These are phyloP conservation scores for Eurytoma adleriae DNA, from an alignment of 2,888 invertebrate species.

Conservation along the genomic window DNA sequence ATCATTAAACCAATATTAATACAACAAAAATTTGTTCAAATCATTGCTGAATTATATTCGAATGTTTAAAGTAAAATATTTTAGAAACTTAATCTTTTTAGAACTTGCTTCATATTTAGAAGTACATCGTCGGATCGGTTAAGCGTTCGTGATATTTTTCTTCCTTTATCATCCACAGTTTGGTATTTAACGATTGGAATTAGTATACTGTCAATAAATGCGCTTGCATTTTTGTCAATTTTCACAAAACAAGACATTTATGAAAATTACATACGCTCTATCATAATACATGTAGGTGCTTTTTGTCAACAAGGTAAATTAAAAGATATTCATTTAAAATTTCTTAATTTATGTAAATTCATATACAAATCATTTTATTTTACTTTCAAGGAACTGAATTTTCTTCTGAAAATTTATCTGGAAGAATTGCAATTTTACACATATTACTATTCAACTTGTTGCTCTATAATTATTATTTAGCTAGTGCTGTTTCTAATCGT, in stretches of 20 bases:
- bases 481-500: slow-evolving; percentile 69
- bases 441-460: slow-evolving; percentile 68
- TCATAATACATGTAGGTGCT: slow-evolving; percentile 62
- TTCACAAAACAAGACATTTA: slow-evolving; percentile 56
- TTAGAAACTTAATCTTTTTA: slow-evolving; percentile 32
- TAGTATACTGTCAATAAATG: slow-evolving; percentile 56
- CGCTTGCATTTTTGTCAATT: slow-evolving; percentile 57
- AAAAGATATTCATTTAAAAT: not conserved
- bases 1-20: not conserved
- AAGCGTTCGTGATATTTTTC: slow-evolving; percentile 61
- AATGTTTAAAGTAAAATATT: not conserved
- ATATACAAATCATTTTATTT: not conserved
- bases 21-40: not conserved
- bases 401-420: slow-evolving; percentile 63
- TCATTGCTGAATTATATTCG: not conserved
- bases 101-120: slow-evolving; percentile 66
- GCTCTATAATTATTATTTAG: slow-evolving; percentile 71
- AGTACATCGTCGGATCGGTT: slow-evolving; percentile 60
- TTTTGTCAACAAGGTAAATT: slow-evolving; percentile 67
- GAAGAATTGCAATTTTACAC: slow-evolving; percentile 67
- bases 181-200: slow-evolving; percentile 61
- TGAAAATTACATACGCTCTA: slow-evolving; percentile 58
- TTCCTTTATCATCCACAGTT: slow-evolving; percentile 61
- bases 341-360: no score
- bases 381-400: slow-evolving; percentile 64